Evolutionary conservation across 2,888 invertebrate species (phyloP), one percentile per base, ranked within the genome.

Genomic region (Atrina japonica): DNA sequence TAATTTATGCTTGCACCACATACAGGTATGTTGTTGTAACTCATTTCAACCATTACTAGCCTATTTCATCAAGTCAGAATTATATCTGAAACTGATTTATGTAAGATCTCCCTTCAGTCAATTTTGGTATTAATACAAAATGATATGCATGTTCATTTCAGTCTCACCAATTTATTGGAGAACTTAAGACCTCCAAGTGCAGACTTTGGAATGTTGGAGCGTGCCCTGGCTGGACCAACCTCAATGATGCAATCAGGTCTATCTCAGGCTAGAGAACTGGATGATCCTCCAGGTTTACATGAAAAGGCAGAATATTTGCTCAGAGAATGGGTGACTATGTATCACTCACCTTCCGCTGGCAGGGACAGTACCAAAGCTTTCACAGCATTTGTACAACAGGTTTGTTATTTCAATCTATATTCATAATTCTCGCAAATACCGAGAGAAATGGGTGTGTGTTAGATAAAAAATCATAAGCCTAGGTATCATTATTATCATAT

Each of bases 231-330:
- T 18, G 83, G 83, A 23, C 86, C 88, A 5, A 83, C 88, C 2
- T 82, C 96, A 27, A 97, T 97, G 89, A 97, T 98, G 87, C 97
- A 97, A 90, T 95, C 97, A 64, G 97, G 97, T 72, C 96, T 98
- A 88, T 93, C 95, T 80, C 91, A 94, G 93, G 95, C 96, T 40
- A 94, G 96, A 70, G 97, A 97, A 85, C 96, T 95, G 84, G 95
- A 96, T 85, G 98, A 98, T 91, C 98, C 98, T 1, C 96, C 96
- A 0, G 97, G 97, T 25, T 92, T 98, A 50, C 95, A 96, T 84
- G 98, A 98, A 88, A 98, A 98, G 91, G 97, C 98, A 0, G 99
- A 99, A 90, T 96, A 93, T 83, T 92, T 99, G 14, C 93, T 99
- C 41, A 93, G 98, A 25, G 99, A 99, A 88, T 99, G 99, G 99